These are phyloP conservation scores for Otis tarda DNA, from an alignment of 2,113 vertebrate genomes.

Conservation along the genomic window DNA sequence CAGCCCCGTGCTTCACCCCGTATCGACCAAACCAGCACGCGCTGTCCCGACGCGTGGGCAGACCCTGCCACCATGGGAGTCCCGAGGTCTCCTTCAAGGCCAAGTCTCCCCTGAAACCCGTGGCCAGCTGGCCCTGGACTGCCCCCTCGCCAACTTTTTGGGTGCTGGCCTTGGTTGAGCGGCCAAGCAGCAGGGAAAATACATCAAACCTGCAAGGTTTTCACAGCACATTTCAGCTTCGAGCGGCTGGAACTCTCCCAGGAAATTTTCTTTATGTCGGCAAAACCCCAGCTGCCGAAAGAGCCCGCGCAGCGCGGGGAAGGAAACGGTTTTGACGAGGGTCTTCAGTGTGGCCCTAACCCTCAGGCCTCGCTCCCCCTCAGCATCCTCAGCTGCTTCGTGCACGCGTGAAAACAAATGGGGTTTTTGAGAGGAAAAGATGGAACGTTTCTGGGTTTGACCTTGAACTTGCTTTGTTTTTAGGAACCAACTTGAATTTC, in stretches of 20 bases:
- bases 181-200: neutral
- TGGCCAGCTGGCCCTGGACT: neutral
- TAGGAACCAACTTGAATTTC: neutral
- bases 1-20: fast-evolving
- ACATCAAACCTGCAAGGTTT: neutral
- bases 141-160: fast-evolving
- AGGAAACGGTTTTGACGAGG: neutral
- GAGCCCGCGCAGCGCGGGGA: fast-evolving
- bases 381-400: neutral
- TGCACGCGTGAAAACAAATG: fast-evolving
- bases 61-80: neutral
- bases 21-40: fast-evolving
- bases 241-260: neutral
- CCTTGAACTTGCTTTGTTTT: neutral
- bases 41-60: fast-evolving
- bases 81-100: fast-evolving
- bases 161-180: neutral
- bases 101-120: neutral
- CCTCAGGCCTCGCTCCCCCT: neutral
- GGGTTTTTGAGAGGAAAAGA: fast-evolving
- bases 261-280: neutral
- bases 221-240: neutral
- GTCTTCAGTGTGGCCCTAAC: neutral
- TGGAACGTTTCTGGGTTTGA: fast-evolving
- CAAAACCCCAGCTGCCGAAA: neutral